These are phyloP conservation scores for Platyrinchus mystaceus DNA, from an alignment of 2,797 vertebrate genomes.

Conservation along the genomic window DNA sequence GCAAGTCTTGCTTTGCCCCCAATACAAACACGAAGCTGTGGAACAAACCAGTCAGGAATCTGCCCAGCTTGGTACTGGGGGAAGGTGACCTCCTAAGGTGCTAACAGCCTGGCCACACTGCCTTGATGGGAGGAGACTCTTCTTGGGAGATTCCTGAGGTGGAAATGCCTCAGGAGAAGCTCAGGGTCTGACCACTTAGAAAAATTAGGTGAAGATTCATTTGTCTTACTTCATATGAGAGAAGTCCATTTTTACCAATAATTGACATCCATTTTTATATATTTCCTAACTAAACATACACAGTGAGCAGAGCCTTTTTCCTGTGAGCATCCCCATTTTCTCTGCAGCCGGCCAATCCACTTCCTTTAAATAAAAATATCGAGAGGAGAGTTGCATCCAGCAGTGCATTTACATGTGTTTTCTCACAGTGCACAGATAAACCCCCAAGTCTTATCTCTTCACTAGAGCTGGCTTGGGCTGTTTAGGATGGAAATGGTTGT, in stretches of 20 bases:
- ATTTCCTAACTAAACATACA: background rate
- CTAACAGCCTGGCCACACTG: background rate
- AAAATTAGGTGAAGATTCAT: background rate
- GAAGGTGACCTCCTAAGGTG: background rate
- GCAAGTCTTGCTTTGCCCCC: background rate
- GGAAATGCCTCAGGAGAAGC: background rate
- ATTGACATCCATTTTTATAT: background rate
- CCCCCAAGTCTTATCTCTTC: background rate
- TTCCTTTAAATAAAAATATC: background rate
- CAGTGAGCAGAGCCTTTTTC: background rate
- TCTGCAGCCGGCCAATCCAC: background rate
- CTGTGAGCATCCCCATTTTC: background rate
- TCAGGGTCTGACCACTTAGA: background rate
- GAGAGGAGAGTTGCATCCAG: background rate
- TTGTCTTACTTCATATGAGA: background rate
- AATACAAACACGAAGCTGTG: background rate
- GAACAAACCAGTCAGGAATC: background rate
- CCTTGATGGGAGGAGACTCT: accelerated
- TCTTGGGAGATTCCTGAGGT: background rate
- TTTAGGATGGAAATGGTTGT: background rate
- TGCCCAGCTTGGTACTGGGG: background rate
- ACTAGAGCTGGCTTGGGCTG: background rate
- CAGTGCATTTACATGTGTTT: background rate
- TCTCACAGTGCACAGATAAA: background rate
- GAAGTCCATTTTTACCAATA: background rate